Evolutionary conservation across 2,797 vertebrate genomes (phyloP), one percentile per base, ranked within the genome.

Genomic region (Lophotriccus pileatus): DNA sequence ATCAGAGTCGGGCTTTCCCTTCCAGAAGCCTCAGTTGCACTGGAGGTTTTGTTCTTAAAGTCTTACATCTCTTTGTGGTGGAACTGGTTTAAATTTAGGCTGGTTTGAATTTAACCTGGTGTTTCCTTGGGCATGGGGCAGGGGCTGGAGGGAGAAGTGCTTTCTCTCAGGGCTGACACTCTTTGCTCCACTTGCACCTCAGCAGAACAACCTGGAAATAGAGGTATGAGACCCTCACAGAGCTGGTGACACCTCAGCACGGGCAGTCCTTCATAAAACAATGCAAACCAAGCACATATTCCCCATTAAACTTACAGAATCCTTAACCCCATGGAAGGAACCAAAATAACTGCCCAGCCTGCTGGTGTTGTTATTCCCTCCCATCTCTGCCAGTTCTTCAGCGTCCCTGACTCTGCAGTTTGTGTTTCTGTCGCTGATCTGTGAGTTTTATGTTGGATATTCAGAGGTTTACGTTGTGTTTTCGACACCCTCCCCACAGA

Each of bases 1-100:
- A 0, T 36, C 13, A 64, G 32, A 6, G 43, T 1, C 9, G 9
- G 20, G 18, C 9, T 68, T 47, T 24, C 32, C 1, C 32, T n/a
- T 20, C 25, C 49, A n/a, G 4, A 4, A 14, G 43, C 49, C 27
- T 2, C 5, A 30, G 34, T 11, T 36, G 24, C 2, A 1, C 64
- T 67, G 28, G 44, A 41, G 10, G 7, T 12, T 62, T 41, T 44
- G 69, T 43, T 46, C 14, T 12, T 5, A 2, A 12, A 32, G 43
- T 36, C 41, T 82, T 14, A 1, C 18, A 2, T 62, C 0, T 2
- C 46, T 28, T 23, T 59, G 2, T 68, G 84, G 15, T 18, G 13
- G 53, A 32, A 9, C 28, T 58, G 44, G 43, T 19, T 43, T 43
- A 18, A 9, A 43, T 1, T 32, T 34, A 7, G 60, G 2, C 21